phyloP scores from a whole-genome alignment of 64 coral and sea anemone species.

The Dendronephthya gigantea region DNA sequence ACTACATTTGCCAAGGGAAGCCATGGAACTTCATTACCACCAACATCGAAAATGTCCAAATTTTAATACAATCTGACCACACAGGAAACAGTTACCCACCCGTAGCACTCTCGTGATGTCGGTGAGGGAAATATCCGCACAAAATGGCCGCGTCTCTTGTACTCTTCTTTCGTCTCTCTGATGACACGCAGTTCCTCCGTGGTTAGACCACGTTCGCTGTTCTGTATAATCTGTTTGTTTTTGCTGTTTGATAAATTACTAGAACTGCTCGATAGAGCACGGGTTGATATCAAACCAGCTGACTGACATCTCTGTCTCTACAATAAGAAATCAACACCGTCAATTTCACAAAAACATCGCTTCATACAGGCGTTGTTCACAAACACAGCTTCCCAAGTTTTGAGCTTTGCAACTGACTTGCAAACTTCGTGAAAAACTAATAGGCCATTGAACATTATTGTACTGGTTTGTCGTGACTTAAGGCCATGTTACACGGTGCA shows the following conservation, averaged over 20 bases:
- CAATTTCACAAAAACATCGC: too few relatives aligned
- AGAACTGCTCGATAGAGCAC: constrained; percentile 24
- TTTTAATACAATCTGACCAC: not conserved
- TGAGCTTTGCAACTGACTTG: too few relatives aligned
- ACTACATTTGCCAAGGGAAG: too few relatives aligned
- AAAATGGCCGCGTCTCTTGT: constrained; percentile 62
- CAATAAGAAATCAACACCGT: not conserved
- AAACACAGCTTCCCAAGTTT: too few relatives aligned
- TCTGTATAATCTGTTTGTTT: constrained; percentile 2
- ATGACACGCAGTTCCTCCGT: constrained; percentile 59
- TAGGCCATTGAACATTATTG: too few relatives aligned
- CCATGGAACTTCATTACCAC: too few relatives aligned
- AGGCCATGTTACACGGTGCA: too few relatives aligned
- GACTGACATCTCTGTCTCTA: constrained; percentile 75
- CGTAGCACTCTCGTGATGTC: constrained; percentile 78
- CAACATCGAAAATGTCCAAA: too few relatives aligned
- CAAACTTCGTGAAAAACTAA: too few relatives aligned
- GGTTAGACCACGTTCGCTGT: constrained; percentile 46
- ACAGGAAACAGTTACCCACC: constrained; percentile 37
- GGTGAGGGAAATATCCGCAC: constrained; percentile 83
- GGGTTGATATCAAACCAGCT: constrained; percentile 31
- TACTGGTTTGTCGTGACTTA: too few relatives aligned
- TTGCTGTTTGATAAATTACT: not conserved
- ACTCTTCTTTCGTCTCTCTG: constrained; percentile 65
- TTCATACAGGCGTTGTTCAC: too few relatives aligned